Evolutionary conservation across 2,797 vertebrate species (phyloP), one percentile per base, ranked within the genome.

Genomic region (Mastacembelus armatus): DNA sequence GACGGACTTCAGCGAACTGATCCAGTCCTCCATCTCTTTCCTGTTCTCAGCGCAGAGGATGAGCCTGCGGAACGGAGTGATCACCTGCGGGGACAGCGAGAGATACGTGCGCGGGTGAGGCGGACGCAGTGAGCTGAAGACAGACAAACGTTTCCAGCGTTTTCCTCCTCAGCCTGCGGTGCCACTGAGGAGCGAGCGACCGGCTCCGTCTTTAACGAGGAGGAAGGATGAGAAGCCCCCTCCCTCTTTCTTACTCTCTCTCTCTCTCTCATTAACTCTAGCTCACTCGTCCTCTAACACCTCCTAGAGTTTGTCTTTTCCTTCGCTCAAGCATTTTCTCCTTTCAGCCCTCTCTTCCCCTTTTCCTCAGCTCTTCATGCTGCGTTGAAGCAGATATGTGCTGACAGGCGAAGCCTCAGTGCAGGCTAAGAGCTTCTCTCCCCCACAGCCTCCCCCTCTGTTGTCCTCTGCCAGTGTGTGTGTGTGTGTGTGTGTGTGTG

Each of bases 1-100:
- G 57, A 98, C 96, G 7, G 96, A 98, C 80, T 97, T 98, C 66
- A 98, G 92, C 38, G 96, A 92, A 1, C 94, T 91, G 80, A 98
- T 98, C 97, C 97, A 98, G 88, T 98, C 97, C 87, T 98, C 97
- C 97, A 98, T 98, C 85, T 98, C 97, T 85, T 97, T 96, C 19
- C 97, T 92, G 88, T 94, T 98, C 80, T 97, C 95, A 0, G 97
- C 97, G 36, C 95, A 95, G 7, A 98, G 84, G 78, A 96, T 98
- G 83, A 98, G 88, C 80, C 96, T 96, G 63, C 95, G 94, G 87
- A 97, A 96, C 0, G 96, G 96, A 1, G 97, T 98, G 88, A 98
- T 98, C 81, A 98, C 94, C 97, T 98, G 88, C 71, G 80, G 44
- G 45, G 71, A 74, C 71, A 77, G 67, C 0, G 29, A 50, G 35